Evolutionary conservation across 2,797 vertebrate genomes (phyloP).

Genomic region (Arctocebus calabarensis): DNA sequence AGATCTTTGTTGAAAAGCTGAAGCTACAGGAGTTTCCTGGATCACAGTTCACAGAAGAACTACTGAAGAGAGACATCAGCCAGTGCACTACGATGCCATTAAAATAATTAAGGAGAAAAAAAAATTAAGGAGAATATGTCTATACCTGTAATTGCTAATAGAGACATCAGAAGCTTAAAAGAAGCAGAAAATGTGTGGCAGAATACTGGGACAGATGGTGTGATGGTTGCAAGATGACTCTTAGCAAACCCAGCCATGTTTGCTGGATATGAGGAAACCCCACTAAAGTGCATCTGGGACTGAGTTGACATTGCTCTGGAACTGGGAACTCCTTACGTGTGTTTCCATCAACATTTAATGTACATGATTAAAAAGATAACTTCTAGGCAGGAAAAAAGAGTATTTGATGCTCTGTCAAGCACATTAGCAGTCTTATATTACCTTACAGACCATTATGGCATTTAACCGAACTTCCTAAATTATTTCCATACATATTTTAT

Average conservation of each 20-base stretch:
- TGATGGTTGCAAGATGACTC: conserved; percentile 97
- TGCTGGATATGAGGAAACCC: conserved; percentile 95
- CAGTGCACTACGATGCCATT: conserved; percentile 96
- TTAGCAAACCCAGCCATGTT: conserved; percentile 98
- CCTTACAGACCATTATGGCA: conserved; percentile 92
- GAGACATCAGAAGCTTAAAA: conserved; percentile 94
- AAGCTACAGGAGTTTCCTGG: conserved; percentile 97
- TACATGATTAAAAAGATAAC: conserved; percentile 98
- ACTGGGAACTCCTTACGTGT: conserved; percentile 96
- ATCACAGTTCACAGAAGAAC: conserved; percentile 98
- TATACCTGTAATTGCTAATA: conserved; percentile 96
- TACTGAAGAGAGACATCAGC: conserved; percentile 99
- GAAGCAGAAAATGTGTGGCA: conserved; percentile 93
- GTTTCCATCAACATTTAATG: conserved; percentile 98
- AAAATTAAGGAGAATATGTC: conserved; percentile 95
- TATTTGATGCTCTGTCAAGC: conserved; percentile 96
- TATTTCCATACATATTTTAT: conserved; percentile 11
- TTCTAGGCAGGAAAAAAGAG: conserved; percentile 96
- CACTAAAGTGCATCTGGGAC: conserved; percentile 95
- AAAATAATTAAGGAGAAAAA: too few relatives aligned
- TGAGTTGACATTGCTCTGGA: conserved; percentile 96
- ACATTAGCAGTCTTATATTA: conserved; percentile 96
- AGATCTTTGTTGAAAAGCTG: conserved; percentile 96
- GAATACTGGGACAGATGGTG: conserved; percentile 94
- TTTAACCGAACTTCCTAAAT: conserved; percentile 76